phyloP scores from a whole-genome alignment of 2,797 vertebrate genomes.

The Sebastes nivosus region DNA sequence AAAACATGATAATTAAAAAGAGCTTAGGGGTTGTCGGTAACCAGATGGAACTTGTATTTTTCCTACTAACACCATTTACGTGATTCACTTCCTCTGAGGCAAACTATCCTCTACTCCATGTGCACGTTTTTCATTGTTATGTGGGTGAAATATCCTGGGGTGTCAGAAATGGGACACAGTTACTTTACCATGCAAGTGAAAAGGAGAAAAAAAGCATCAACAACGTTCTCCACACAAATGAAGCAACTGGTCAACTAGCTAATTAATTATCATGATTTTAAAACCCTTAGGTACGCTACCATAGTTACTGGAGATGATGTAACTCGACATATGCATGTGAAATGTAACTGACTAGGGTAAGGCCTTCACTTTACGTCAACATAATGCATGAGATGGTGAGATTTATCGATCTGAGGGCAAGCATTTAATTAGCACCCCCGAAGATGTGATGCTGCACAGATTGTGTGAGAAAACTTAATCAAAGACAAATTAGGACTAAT shows the following conservation, averaged over 20 bases:
- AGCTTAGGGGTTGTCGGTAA: conserved; percentile 10
- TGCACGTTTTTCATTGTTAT: not conserved
- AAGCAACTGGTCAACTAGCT: not conserved
- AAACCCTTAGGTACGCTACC: conserved; percentile 7
- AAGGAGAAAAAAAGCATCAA: not conserved
- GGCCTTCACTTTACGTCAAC: conserved; percentile 31
- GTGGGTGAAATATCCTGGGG: not conserved
- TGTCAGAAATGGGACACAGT: not conserved
- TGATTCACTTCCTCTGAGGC: conserved; percentile 11
- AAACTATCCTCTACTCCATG: not conserved
- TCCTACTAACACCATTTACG: conserved; percentile 9
- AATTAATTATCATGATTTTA: not conserved
- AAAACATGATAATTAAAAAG: conserved; percentile 32
- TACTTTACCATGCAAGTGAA: not conserved
- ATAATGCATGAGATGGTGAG: conserved; percentile 47
- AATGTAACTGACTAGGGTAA: conserved; percentile 14
- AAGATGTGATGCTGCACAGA: conserved; percentile 14
- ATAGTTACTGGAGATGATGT: conserved; percentile 7
- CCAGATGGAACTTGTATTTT: conserved; percentile 23
- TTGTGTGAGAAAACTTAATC: conserved; percentile 21
- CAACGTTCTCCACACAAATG: not conserved
- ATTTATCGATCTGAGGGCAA: conserved; percentile 8
- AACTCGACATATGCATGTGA: conserved; percentile 20
- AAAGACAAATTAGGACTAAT: conserved; percentile 32
- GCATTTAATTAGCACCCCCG: conserved; percentile 6